Conservation (phyloP, 2,888 invertebrate species). For the Protodeltote pygarga region DNA sequence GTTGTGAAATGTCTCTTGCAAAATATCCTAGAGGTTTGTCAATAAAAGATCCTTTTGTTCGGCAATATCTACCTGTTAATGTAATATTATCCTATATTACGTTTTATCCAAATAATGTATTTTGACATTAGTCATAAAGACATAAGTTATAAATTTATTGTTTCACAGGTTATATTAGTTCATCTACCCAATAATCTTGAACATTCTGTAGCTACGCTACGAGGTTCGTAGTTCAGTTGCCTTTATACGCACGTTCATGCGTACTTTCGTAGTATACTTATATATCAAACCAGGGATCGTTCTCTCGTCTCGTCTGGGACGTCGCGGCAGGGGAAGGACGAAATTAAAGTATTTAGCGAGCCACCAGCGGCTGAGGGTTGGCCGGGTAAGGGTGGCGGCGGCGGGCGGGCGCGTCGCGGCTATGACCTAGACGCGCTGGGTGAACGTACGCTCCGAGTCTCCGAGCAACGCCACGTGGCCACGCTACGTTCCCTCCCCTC, state of each 20-base stretch:
- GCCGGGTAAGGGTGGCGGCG: constrained; percentile 59
- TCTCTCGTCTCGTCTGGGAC: constrained; percentile 57
- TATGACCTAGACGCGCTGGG: constrained; percentile 55
- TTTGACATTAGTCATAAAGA: too few relatives aligned
- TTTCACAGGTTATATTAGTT: neutral
- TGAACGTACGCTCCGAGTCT: constrained; percentile 56
- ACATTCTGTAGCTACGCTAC: too few relatives aligned
- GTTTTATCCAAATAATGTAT: too few relatives aligned
- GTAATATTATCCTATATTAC: too few relatives aligned
- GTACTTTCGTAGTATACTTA: constrained; percentile 3
- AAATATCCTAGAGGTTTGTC: too few relatives aligned
- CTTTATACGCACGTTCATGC: constrained; percentile 7
- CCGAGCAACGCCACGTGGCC: constrained; percentile 19
- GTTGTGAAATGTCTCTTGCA: neutral
- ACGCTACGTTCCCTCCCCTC: constrained; percentile 42
- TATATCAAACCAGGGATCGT: constrained; percentile 42
- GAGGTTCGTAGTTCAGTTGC: constrained; percentile 23
- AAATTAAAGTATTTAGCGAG: constrained; percentile 66
- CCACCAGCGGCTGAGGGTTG: constrained; percentile 55
- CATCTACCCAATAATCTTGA: too few relatives aligned
- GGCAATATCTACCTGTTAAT: too few relatives aligned
- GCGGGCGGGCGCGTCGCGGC: constrained; percentile 44
- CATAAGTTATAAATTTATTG: neutral
- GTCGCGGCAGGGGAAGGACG: constrained; percentile 62
- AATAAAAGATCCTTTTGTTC: too few relatives aligned